Base-by-base conservation (phyloP, 2,888 invertebrate species). In the Tipula unca region DNA sequence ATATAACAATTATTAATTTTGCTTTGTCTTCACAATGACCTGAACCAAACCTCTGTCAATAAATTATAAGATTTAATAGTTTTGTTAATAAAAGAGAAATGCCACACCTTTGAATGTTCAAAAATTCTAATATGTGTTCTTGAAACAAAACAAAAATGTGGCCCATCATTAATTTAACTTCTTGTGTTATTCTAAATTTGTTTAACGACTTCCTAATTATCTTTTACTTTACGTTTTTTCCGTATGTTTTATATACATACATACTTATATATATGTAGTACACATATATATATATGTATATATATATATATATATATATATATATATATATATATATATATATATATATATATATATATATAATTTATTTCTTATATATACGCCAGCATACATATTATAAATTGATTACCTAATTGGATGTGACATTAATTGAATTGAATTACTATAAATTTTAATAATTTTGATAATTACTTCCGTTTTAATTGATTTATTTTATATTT, bases 81-180 rank as follows among this genome's bases (percentile, higher is more conserved):
- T 48, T n/a, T 39, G 39, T 39, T 0, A 10, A 10, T 36, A 36
- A 5, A 17, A 69, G 20, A 69, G 25, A 69, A 69, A 25, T 69
- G 25, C 8, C 69, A 69, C 69, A 25, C 69, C 69, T 69, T 69
- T 10, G 69, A 69, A 69, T 69, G 13, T 69, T 69, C 69, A 25
- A 69, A 69, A 25, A 10, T 25, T 69, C 69, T 69, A 69, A 48
- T 48, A 5, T 17, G 48, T 69, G 69, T 69, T 69, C 69, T 69
- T 69, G 69, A 69, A 69, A 69, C 69, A 69, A 69, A 69, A 69
- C 25, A 69, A 69, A 69, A 69, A 69, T n/a, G 69, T 69, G 69
- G 13, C 25, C 69, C 25, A 69, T 69, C 69, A 69, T 69, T 69
- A 69, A 69, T 69, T 69, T 69, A 69, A 69, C 69, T 69, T 69